Evolutionary conservation across 2,797 vertebrate genomes (phyloP).

Genomic region (Eleutherodactylus coqui): DNA sequence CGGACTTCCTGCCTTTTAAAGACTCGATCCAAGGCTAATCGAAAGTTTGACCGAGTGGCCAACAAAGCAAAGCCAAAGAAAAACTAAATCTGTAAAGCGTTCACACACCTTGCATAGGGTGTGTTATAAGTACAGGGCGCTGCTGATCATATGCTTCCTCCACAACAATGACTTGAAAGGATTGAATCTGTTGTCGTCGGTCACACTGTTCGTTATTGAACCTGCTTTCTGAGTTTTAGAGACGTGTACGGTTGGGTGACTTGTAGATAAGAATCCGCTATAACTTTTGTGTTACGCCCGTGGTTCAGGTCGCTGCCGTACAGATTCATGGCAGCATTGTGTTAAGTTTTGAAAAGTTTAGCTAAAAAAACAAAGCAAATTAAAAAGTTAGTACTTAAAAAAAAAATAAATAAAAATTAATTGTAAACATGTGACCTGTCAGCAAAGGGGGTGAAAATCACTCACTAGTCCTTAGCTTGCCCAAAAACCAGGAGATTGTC

Average conservation of each 20-base stretch:
- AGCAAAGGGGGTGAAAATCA: too few relatives aligned
- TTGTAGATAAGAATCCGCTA: too few relatives aligned
- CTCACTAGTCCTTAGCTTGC: too few relatives aligned
- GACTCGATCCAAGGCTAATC: slow-evolving; percentile 78
- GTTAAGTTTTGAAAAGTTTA: too few relatives aligned
- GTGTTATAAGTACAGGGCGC: slow-evolving; percentile 69
- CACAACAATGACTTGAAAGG: slow-evolving; percentile 5
- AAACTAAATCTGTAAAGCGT: slow-evolving; percentile 67
- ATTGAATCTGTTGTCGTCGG: slow-evolving; percentile 13
- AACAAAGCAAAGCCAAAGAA: slow-evolving; percentile 79
- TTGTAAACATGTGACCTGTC: too few relatives aligned
- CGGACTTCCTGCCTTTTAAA: slow-evolving; percentile 77
- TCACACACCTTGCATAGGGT: slow-evolving; percentile 75
- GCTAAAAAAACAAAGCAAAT: too few relatives aligned
- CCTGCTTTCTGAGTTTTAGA: not conserved
- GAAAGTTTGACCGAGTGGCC: slow-evolving; percentile 77
- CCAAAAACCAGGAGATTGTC: too few relatives aligned
- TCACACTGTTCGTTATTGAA: not conserved
- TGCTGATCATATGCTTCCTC: slow-evolving; percentile 61
- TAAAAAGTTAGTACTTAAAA: too few relatives aligned
- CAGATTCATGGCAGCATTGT: too few relatives aligned
- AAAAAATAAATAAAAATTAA: too few relatives aligned
- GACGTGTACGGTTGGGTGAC: not conserved
- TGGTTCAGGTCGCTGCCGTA: too few relatives aligned
- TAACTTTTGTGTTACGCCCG: too few relatives aligned